Evolutionary conservation across 37 sponge, comb jelly and placozoan genomes (phyloP), one percentile per base, ranked within the genome.

Genomic region (Halichondria panicea): DNA sequence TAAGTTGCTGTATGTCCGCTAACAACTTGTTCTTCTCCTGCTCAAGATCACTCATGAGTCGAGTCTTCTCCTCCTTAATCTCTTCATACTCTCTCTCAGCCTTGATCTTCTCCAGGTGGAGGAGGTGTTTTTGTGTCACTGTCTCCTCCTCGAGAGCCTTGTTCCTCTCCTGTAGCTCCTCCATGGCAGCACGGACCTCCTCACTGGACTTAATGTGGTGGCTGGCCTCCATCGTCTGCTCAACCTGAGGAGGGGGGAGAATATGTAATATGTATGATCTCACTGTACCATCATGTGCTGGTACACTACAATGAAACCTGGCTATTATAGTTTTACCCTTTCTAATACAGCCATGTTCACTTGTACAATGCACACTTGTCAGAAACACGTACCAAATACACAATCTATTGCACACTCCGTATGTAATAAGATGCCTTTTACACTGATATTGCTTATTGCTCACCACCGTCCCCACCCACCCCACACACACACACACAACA

Each of bases 111-210:
- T 89, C 88, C 54, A 93, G 65, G 28, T 82, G 70, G 35, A 93
- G 59, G 43, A 83, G 32, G 54, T 89, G 94, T 22, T 63, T 63
- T 69, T 93, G 88, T 44, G 82, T 83, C n/a, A 77, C 43, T 2
- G 72, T 85, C 43, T 93, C 84, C 31, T 89, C 94, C 43, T 93
- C 94, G 31, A 89, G 83, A 28, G 22, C 28, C 78, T 86, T 40
- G 32, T 91, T 91, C 55, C 33, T 52, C 45, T 55, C 41, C 63
- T 70, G 74, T 31, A 91, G 71, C 45, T 91, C 70, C 31, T 68
- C 71, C 36, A 85, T 48, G 35, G 68, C 75, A 53, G 31, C 54
- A 46, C 65, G 41, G 30, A 76, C 87, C 48, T 70, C 68, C 45
- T 76, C 36, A 32, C 57, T 50, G 1, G 67, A 30, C 36, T 63